Evolutionary conservation across 1,140 invertebrate species (phyloP), one percentile per base, ranked within the genome.

Genomic region (Heliconius hermathena): DNA sequence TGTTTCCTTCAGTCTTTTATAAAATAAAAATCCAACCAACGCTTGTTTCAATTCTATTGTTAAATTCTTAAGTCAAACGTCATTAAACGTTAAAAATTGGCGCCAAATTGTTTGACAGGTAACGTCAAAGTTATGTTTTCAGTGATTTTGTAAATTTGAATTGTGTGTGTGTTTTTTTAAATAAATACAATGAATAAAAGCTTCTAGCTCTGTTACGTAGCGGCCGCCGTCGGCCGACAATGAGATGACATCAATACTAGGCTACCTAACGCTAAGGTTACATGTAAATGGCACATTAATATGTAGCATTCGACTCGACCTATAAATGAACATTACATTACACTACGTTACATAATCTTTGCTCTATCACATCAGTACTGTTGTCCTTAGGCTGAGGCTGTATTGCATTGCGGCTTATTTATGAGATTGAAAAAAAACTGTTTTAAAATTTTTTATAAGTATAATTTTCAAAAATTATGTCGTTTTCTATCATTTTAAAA

Each of bases 221-320:
- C 54, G 54, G 54, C 54, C 54, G 60, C 22, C 60, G 77, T 82
- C 81, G 77, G 82, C 76, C 81, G 72, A 80, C 8, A 80, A 80
- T 76, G 80, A 80, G 80, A 82, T 78, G 74, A 82, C 82, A 81
- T 75, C 81, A 73, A 82, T 54, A 22, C 57, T 74, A 75, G 33
- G 72, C 74, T 80, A 84, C 60, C 80, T 87, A 87, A 66, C 29
- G 60, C 85, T 89, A 88, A 85, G 82, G 80, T 86, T 88, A 90
- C 84, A 90, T 84, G 81, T 87, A 89, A 90, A 93, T 93, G 91
- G 91, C 91, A 93, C 91, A 93, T 88, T 87, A 89, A 88, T 90
- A 93, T 92, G 89, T 92, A 92, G 88, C 87, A 90, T 90, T 90
- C 85, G 81, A 88, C 81, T 84, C 85, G 81, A 83, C 73, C 82